Evolutionary conservation across 2,888 invertebrate genomes (phyloP).

Genomic region (Torymus auratus): DNA sequence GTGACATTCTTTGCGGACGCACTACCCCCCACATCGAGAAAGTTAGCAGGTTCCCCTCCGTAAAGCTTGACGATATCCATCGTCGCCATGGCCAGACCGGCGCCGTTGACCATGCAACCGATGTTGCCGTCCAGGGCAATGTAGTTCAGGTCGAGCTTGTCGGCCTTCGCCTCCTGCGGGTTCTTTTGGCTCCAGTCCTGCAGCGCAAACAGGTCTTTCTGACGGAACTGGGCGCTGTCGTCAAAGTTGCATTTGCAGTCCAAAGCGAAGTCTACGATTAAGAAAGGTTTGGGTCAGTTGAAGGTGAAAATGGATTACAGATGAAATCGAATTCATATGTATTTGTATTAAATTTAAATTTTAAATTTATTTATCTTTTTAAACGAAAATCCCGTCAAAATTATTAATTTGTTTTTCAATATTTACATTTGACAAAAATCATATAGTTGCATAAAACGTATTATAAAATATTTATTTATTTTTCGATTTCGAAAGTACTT

Average conservation of each 20-base stretch:
- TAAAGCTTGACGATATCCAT: slow-evolving; percentile 82
- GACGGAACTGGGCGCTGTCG: slow-evolving; percentile 80
- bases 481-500: no score
- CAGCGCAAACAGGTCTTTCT: slow-evolving; percentile 78
- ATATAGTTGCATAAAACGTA: no score
- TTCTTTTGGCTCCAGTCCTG: slow-evolving; percentile 80
- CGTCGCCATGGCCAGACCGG: slow-evolving; percentile 82
- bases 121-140: slow-evolving; percentile 80
- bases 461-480: no score
- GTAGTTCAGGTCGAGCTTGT: slow-evolving; percentile 79
- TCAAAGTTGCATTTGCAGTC: slow-evolving; percentile 82
- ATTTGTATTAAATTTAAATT: background rate
- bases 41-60: slow-evolving; percentile 81
- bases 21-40: slow-evolving; percentile 81
- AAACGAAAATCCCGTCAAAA: no score
- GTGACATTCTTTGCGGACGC: slow-evolving; percentile 79
- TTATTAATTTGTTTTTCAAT: no score
- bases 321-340: background rate
- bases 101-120: slow-evolving; percentile 81
- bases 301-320: background rate
- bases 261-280: slow-evolving; percentile 78
- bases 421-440: no score
- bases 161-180: slow-evolving; percentile 78
- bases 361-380: no score
- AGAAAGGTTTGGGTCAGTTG: background rate